Evolutionary conservation across 2,888 invertebrate species (phyloP).

Genomic region (Epicampocera succincta): DNA sequence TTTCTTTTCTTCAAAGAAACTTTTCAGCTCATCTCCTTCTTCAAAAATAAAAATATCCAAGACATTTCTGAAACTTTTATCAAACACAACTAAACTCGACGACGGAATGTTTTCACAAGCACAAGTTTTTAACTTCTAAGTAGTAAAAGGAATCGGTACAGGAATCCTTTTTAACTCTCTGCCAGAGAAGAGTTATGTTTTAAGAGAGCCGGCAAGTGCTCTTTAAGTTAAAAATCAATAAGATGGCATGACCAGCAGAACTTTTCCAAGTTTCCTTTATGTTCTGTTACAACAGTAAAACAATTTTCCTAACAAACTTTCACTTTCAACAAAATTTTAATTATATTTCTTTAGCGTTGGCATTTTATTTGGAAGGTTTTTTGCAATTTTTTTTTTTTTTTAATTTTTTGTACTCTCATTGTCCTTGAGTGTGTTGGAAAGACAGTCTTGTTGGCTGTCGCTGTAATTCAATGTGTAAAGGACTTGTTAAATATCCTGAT

Average conservation of each 20-base stretch:
- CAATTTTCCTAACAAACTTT: slow-evolving; percentile 22
- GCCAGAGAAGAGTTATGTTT: neutral
- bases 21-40: neutral
- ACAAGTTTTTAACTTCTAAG: neutral
- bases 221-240: slow-evolving; percentile 50
- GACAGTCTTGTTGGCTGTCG: neutral
- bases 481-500: slow-evolving; percentile 43
- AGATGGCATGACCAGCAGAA: slow-evolving; percentile 22
- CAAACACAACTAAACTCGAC: slow-evolving; percentile 5
- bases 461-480: slow-evolving; percentile 34
- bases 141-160: neutral
- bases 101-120: slow-evolving; percentile 2
- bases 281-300: slow-evolving; percentile 11
- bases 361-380: slow-evolving; percentile 27
- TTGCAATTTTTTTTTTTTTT: neutral
- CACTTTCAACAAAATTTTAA: slow-evolving; percentile 35
- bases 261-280: slow-evolving; percentile 1
- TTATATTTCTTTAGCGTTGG: slow-evolving; percentile 1
- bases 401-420: neutral
- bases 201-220: neutral
- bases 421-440: slow-evolving; percentile 7
- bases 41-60: neutral
- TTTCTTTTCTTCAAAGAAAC: neutral
- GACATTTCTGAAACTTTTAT: neutral
- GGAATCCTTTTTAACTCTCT: slow-evolving; percentile 44